Base-by-base conservation (phyloP, 2,113 vertebrate species). In the Dolichotis patagonum region DNA sequence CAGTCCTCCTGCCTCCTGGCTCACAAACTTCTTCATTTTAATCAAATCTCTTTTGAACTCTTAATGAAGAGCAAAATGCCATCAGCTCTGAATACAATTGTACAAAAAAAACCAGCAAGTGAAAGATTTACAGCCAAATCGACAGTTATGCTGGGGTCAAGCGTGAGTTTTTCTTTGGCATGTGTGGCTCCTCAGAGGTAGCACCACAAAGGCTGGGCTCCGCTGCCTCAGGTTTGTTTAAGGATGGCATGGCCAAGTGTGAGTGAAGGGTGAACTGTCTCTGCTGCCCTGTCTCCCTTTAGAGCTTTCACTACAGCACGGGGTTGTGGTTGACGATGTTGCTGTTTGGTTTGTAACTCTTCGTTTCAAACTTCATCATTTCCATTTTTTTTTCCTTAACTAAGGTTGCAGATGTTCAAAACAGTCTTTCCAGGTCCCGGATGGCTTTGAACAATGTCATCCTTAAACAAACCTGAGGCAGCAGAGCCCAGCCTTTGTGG, bases 41-140 rank as follows among this genome's bases (percentile, higher is more conserved):
- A 95, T 30, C 5, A 92, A 92, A 82, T 71, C 22, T 77, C 62
- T 85, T 94, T 63, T 90, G 65, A 92, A 88, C 41, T 73, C 20
- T 49, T 88, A 95, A 41, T 87, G 58, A 63, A 94, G 30, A 4
- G 94, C 38, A 87, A 41, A 56, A 75, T 92, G 49, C 9, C 38
- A 95, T 75, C 38, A 85, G 1, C 90, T 93, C 56, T 71, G 35
- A 91, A 52, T 92, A 43, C 58, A 93, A 83, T 84, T 84, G 11
- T 80, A 84, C 91, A 52, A 94, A 86, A 49, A 43, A 92, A 82
- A 35, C 26, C 10, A 69, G 32, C n/a, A 80, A 75, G 43, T 38
- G 49, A 96, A 92, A 87, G 12, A 22, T 54, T 71, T 77, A 81
- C 81, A 67, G n/a, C 54, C 69, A 94, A 93, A 87, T 62, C 22